A percentile compares a stretch with the other conserved stretches of the same genome.
Conservation (phyloP, 1,140 invertebrate genomes). For the Apis dorsata region DNA sequence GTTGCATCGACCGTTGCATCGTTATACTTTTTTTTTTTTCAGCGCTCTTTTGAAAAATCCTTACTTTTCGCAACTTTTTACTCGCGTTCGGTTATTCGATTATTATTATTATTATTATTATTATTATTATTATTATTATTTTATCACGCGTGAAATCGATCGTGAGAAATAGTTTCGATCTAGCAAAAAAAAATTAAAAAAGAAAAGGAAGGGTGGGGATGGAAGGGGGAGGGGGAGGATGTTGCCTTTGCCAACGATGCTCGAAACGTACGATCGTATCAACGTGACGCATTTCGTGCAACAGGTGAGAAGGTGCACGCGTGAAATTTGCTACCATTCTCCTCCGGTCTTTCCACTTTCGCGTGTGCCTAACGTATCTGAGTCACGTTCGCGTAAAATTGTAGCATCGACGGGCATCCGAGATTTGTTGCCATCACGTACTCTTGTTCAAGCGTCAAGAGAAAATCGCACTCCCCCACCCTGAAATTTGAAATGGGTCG, state of each 20-base stretch:
- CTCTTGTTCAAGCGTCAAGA: constrained; percentile 2
- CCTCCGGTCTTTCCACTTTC: constrained; percentile 20
- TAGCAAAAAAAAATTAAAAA: neutral
- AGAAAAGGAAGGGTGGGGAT: no score
- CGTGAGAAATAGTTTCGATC: no score
- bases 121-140: no score
- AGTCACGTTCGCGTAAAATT: constrained; percentile 28
- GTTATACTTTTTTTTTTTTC: no score
- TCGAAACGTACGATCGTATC: neutral
- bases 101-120: no score
- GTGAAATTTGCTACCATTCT: constrained; percentile 26
- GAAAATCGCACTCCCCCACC: constrained; percentile 44
- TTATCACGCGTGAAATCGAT: no score
- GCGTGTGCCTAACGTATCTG: constrained; percentile 15
- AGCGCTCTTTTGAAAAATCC: no score
- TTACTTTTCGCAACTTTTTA: no score
- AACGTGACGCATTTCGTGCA: constrained; percentile 12
- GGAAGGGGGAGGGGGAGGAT: no score
- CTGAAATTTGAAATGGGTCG: constrained; percentile 47
- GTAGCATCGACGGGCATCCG: constrained; percentile 1
- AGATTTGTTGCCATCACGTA: neutral
- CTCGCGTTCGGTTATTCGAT: no score
- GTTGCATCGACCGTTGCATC: no score
- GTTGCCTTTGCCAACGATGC: neutral
- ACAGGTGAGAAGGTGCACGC: constrained; percentile 37